phyloP scores from a whole-genome alignment of 2,888 invertebrate genomes.

The Epinotia nisella region DNA sequence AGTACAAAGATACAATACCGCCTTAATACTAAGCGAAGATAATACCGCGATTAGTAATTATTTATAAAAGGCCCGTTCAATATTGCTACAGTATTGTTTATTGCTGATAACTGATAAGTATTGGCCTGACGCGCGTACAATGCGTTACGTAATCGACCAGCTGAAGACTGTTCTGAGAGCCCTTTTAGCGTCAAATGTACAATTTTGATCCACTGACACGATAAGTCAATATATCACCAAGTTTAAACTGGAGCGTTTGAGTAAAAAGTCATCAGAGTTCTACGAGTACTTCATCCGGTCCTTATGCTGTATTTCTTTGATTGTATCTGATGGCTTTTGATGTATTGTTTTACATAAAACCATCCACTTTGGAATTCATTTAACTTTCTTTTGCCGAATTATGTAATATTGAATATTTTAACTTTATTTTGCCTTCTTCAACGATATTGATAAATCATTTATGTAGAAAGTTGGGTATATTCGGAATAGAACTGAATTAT shows the following conservation, averaged over 20 bases:
- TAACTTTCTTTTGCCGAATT: conserved; percentile 4
- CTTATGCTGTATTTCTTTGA: conserved; percentile 29
- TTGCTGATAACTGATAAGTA: too few species aligned
- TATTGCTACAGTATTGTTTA: too few species aligned
- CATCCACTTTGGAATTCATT: conserved; percentile 7
- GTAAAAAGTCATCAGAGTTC: conserved; percentile 28
- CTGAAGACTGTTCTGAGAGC: too few species aligned
- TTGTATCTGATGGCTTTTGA: conserved; percentile 28
- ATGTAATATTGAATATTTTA: background rate
- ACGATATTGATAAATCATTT: background rate
- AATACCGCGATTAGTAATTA: too few species aligned
- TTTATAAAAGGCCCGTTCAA: too few species aligned
- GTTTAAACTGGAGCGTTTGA: conserved; percentile 19
- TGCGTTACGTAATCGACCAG: too few species aligned
- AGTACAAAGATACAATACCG: too few species aligned
- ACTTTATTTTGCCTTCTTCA: background rate
- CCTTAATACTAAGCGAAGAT: too few species aligned
- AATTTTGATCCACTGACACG: background rate
- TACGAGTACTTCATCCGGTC: conserved; percentile 24
- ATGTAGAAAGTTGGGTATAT: too few species aligned
- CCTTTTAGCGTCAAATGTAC: background rate
- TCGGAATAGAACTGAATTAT: too few species aligned
- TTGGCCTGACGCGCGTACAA: too few species aligned
- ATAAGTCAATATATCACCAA: conserved; percentile 17
- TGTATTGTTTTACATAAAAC: conserved; percentile 16